Conservation (phyloP, 2,888 invertebrate genomes). For the Phymatocera aterrima region DNA sequence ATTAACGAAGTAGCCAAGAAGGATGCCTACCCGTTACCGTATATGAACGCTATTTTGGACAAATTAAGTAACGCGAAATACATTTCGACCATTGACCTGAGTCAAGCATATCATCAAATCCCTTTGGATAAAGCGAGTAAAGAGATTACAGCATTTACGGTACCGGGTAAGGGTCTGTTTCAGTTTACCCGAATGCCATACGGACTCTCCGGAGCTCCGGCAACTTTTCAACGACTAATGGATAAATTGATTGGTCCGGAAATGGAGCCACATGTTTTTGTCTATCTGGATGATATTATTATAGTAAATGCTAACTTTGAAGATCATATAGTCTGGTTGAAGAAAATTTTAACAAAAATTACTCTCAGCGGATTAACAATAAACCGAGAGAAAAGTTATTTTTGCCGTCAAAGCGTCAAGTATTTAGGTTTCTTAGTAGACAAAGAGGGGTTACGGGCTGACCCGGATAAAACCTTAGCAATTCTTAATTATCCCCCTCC, state of each 20-base stretch:
- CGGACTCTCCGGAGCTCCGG: constrained; percentile 59
- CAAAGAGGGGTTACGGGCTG: constrained; percentile 54
- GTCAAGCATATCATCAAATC: constrained; percentile 63
- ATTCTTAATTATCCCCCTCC: constrained; percentile 53
- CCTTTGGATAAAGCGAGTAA: constrained; percentile 48
- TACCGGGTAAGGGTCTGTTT: constrained; percentile 51
- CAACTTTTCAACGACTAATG: constrained; percentile 61
- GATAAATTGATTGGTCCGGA: constrained; percentile 59
- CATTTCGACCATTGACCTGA: constrained; percentile 54
- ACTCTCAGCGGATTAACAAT: constrained; percentile 58
- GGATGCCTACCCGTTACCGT: constrained; percentile 52
- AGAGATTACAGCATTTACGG: constrained; percentile 53
- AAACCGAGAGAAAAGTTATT: constrained; percentile 58
- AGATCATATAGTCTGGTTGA: constrained; percentile 51
- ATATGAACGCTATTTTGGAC: constrained; percentile 48
- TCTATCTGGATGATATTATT: constrained; percentile 58
- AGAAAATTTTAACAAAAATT: constrained; percentile 51
- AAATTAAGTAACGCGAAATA: constrained; percentile 51
- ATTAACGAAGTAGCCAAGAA: constrained; percentile 52
- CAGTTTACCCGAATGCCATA: constrained; percentile 61
- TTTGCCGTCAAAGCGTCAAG: constrained; percentile 56
- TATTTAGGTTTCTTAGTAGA: constrained; percentile 67
- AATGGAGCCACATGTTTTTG: constrained; percentile 54
- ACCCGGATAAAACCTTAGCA: constrained; percentile 54
- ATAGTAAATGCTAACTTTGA: constrained; percentile 61